Evolutionary conservation across 2,888 invertebrate genomes (phyloP).

Genomic region (Rotaria socialis): DNA sequence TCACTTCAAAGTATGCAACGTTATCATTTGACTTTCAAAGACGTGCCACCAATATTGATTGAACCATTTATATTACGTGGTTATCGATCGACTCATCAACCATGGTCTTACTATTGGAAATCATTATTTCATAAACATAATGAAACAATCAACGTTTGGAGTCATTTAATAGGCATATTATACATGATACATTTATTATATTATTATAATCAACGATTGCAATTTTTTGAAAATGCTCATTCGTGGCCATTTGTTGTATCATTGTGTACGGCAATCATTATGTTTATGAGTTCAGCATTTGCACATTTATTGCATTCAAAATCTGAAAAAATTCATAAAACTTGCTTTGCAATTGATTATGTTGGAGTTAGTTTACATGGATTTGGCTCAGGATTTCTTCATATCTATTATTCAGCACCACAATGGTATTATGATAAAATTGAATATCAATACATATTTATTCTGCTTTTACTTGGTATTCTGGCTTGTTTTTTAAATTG

Average conservation of each 20-base stretch:
- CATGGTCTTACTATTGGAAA: slow-evolving; percentile 41
- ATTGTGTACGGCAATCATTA: slow-evolving; percentile 39
- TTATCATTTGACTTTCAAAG: neutral
- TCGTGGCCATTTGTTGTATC: slow-evolving; percentile 41
- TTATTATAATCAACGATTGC: too few species aligned
- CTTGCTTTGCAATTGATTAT: slow-evolving; percentile 44
- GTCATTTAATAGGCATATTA: slow-evolving; percentile 39
- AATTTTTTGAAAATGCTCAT: neutral
- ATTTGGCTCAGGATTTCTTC: slow-evolving; percentile 41
- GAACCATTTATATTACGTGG: slow-evolving; percentile 44
- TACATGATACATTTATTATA: slow-evolving; percentile 3
- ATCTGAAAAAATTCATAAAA: slow-evolving; percentile 32
- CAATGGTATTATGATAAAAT: slow-evolving; percentile 41
- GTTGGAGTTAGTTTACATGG: slow-evolving; percentile 42
- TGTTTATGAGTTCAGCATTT: slow-evolving; percentile 39
- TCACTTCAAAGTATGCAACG: too few species aligned
- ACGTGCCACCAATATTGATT: slow-evolving; percentile 38
- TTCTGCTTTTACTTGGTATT: slow-evolving; percentile 24
- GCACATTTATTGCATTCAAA: slow-evolving; percentile 44
- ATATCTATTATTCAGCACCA: slow-evolving; percentile 37
- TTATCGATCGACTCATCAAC: slow-evolving; percentile 38
- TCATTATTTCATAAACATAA: slow-evolving; percentile 43
- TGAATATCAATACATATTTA: slow-evolving; percentile 34
- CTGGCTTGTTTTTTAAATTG: slow-evolving; percentile 37
- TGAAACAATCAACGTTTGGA: slow-evolving; percentile 44